These are phyloP conservation scores for Cossypha polioptera DNA, from an alignment of 2,797 vertebrate species.

Conservation along the genomic window DNA sequence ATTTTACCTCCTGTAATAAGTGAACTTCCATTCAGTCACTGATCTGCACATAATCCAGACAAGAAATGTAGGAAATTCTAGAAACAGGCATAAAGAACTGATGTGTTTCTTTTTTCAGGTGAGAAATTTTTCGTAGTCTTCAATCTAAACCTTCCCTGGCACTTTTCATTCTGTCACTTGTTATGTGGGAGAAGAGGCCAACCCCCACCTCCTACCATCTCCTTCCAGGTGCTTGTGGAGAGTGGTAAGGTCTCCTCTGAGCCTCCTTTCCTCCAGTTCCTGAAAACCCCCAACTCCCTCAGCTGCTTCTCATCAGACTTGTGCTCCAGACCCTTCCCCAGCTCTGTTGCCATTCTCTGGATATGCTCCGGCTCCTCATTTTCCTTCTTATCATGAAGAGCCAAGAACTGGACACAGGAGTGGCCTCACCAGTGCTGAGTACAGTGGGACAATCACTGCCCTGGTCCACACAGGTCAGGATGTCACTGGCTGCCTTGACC, in stretches of 20 bases:
- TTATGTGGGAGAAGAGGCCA: not conserved
- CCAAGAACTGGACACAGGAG: accelerated
- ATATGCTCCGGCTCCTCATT: accelerated
- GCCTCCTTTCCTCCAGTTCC: not conserved
- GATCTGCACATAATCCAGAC: not conserved
- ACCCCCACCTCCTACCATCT: not conserved
- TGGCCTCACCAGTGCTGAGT: not conserved
- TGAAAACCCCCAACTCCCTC: not conserved
- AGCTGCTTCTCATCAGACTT: accelerated
- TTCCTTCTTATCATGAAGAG: too few species aligned
- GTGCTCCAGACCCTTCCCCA: not conserved
- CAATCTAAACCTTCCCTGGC: not conserved
- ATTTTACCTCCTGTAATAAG: not conserved
- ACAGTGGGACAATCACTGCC: not conserved
- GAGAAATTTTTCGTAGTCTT: accelerated
- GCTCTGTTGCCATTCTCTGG: not conserved
- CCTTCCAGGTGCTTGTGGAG: not conserved
- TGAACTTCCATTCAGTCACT: not conserved
- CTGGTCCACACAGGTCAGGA: not conserved
- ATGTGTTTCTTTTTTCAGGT: not conserved
- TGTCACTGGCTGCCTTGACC: not conserved
- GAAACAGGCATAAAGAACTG: not conserved
- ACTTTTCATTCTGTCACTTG: not conserved
- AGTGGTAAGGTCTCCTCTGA: accelerated
- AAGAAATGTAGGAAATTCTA: not conserved